Evolutionary conservation across 2,113 vertebrate genomes (phyloP), one percentile per base, ranked within the genome.

Genomic region (Myiagra hebetior): DNA sequence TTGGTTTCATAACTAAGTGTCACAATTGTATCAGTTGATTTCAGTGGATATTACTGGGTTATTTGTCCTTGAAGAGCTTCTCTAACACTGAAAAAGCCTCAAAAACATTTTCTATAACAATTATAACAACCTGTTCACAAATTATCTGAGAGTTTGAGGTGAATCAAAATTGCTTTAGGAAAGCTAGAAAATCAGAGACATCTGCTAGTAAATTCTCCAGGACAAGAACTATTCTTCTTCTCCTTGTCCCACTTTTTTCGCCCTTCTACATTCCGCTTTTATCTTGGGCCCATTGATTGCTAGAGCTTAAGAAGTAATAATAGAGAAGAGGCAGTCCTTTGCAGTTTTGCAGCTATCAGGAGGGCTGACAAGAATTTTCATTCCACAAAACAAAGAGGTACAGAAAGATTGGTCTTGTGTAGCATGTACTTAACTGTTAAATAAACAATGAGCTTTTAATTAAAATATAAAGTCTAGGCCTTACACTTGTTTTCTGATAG

Each of bases 161-260:
- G n/a, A 82, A 23, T 37, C 59, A 85, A 60, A 91, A 57, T 65
- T 63, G 14, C 60, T 83, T 73, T 31, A 70, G 68, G 47, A 74
- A 87, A 59, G 37, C 24, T 23, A 67, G 76, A 88, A 88, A 52
- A 75, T 78, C 44, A 52, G 59, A 35, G 19, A 10, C 30, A 63
- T 7, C 41, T 7, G 1, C 35, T 68, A 49, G 18, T 46, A 85
- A 84, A 41, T 75, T 82, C 41, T 87, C 13, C 69, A 57, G 49
- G 47, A 60, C 13, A n/a, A 76, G 52, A 72, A 37, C 69, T 65
- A 37, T 53, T 39, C 6, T 70, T 42, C 30, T 80, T 70, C 13
- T 46, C 14, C 35, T 11, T 4, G 1, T 10, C 46, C 13, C 1
- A 4, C 1, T 69, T 78, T 73, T 85, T 72, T 50, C 0, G 0